Evolutionary conservation across 2,888 invertebrate genomes (phyloP), one percentile per base, ranked within the genome.

Genomic region (Globia sparganii): DNA sequence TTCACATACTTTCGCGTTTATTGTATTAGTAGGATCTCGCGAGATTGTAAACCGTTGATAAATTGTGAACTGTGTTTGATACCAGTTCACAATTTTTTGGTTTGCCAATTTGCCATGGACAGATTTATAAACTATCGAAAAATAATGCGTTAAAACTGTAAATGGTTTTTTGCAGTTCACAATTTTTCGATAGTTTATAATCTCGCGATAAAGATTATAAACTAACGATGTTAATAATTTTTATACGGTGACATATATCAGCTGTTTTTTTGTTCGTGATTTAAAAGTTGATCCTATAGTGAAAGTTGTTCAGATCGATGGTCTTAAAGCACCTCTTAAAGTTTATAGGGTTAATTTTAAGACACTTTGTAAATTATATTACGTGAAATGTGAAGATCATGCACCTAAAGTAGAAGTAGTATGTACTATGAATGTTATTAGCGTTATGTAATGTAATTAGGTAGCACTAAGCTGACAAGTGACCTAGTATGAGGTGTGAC

Each of bases 391-490:
- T 56, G 56, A 28, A 56, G 5, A 56, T n/a, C n/a, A 13, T 56
- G 13, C n/a, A n/a, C n/a, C n/a, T n/a, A 13, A 59, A 31, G 18
- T 18, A 21, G 58, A 58, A 18, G 3, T 58, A 40, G 40, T 25
- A 31, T 37, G 34, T 28, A 59, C 21, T 56, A 53, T 40, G 28
- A n/a, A 65, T 40, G 31, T 34, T 66, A 64, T 49, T 34, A 82
- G 28, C 13, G n/a, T 72, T 43, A 21, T 49, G 64, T 84, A 78
- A 84, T 84, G 68, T 68, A 72, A 78, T 81, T 78, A 72, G 37
- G 28, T 28, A 40, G 66, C 69, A 25, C 46, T 72, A 79, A 81
- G 72, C 79, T 58, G 67, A 53, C 25, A 25, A 25, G 46, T 68
- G 72, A 69, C 80, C 84, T 58, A 67, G 70, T 31, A 65, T 18